phyloP scores from a whole-genome alignment of 2,113 vertebrate species.

The Falco punctatus region DNA sequence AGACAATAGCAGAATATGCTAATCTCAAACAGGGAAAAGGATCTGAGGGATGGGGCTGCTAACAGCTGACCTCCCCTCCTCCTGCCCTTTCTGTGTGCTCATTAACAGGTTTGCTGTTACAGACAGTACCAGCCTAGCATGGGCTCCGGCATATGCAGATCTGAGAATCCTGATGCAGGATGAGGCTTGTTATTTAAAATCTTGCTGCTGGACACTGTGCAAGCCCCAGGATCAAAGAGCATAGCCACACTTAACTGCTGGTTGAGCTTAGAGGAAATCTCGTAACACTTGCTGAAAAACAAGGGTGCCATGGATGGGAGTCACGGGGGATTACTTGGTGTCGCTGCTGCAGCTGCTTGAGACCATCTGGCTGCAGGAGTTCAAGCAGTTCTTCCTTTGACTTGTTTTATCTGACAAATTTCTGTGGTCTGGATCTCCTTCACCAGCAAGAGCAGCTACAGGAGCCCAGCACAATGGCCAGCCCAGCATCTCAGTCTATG shows the following conservation, averaged over 20 bases:
- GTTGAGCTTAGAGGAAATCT: background rate
- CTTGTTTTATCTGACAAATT: background rate
- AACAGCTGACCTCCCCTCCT: background rate
- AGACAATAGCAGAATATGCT: background rate
- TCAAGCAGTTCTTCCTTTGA: background rate
- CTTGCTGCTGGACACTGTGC: background rate
- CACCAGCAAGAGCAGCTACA: background rate
- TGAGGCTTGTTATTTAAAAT: background rate
- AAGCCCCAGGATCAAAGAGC: background rate
- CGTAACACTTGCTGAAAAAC: background rate
- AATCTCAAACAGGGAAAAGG: background rate
- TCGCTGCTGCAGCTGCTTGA: background rate
- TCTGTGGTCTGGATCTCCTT: background rate
- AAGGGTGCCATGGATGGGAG: background rate
- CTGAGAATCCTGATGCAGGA: background rate
- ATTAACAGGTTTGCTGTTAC: background rate
- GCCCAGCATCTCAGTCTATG: accelerated
- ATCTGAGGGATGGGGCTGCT: background rate
- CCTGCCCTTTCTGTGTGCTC: background rate
- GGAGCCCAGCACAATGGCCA: background rate
- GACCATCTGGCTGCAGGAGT: background rate
- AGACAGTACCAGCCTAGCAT: background rate
- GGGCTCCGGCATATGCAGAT: background rate
- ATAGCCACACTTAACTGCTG: background rate
- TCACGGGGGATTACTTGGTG: background rate